These are phyloP conservation scores for Eonycteris spelaea DNA, from an alignment of 2,113 vertebrate species.

Conservation along the genomic window DNA sequence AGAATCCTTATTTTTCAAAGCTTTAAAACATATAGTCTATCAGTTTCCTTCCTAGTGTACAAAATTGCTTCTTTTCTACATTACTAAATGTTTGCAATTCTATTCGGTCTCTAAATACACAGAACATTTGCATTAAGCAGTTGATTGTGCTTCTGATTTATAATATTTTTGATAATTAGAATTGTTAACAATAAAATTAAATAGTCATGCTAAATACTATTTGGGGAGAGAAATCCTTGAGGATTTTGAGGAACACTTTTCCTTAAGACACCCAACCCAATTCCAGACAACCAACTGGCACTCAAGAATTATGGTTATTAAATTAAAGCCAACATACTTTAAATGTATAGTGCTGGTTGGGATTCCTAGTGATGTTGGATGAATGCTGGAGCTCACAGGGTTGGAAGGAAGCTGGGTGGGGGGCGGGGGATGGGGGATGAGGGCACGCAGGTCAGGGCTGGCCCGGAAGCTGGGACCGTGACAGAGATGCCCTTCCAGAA, in stretches of 20 bases:
- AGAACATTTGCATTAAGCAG: background rate
- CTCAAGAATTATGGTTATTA: background rate
- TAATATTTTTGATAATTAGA: background rate
- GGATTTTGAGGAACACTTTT: background rate
- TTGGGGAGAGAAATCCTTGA: background rate
- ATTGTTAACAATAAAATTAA: background rate
- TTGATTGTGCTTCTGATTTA: background rate
- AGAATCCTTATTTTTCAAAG: background rate
- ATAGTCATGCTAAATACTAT: background rate
- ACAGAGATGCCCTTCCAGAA: no score
- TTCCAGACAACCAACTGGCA: background rate
- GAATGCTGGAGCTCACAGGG: background rate
- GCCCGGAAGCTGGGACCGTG: rapidly evolving
- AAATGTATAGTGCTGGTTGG: background rate
- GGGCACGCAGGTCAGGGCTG: no score
- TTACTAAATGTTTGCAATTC: background rate
- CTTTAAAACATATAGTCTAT: background rate
- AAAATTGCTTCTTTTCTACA: background rate
- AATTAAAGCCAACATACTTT: background rate
- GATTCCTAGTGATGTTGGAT: background rate
- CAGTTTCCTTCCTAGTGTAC: background rate
- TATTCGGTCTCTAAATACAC: background rate
- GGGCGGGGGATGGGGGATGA: no score
- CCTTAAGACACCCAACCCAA: background rate
- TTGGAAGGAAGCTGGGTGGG: no score